Evolutionary conservation across 2,888 invertebrate species (phyloP), one percentile per base, ranked within the genome.

Genomic region (Melipona beecheii): DNA sequence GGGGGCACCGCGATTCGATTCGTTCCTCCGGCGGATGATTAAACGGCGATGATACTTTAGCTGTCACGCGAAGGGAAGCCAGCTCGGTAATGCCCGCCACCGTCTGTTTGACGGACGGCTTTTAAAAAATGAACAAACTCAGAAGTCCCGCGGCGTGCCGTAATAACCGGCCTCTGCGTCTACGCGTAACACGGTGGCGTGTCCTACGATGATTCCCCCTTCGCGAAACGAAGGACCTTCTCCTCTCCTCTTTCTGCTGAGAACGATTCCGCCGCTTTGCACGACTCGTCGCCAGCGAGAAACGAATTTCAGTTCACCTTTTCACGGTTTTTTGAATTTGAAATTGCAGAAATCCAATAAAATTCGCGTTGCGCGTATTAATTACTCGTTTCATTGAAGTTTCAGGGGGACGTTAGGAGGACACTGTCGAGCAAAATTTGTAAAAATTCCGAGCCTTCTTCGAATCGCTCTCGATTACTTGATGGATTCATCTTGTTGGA

Each of bases 161-260:
- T 85, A 83, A 75, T 75, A 70, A 81, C 54, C 66, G 65, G 69
- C 43, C 68, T 62, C 79, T 72, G 83, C 76, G 64, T 73, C 81
- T 77, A 77, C 65, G 74, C 87, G 78, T 87, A 78, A 75, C 66
- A 54, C 77, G 76, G 82, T 83, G 78, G 85, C 75, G 58, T 76
- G 79, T 81, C 78, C 36, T 76, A 75, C 78, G 56, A 72, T 73
- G 87, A 87, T 87, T 85, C 83, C 83, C 83, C 83, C 82, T 70
- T 69, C 78, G 68, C 36, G 81, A 85, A 84, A 75, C 80, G n/a
- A 78, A 87, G 87, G 85, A 85, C 75, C 36, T 83, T 78, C 52
- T 83, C 66, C 71, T 78, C 52, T 83, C 66, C 71, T 80, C 83
- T 36, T 36, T 83, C 79, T 76, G 13, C 64, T 74, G 36, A 36